Base-by-base conservation (phyloP, 2,113 vertebrate genomes). In the Tylochromis polylepis region DNA sequence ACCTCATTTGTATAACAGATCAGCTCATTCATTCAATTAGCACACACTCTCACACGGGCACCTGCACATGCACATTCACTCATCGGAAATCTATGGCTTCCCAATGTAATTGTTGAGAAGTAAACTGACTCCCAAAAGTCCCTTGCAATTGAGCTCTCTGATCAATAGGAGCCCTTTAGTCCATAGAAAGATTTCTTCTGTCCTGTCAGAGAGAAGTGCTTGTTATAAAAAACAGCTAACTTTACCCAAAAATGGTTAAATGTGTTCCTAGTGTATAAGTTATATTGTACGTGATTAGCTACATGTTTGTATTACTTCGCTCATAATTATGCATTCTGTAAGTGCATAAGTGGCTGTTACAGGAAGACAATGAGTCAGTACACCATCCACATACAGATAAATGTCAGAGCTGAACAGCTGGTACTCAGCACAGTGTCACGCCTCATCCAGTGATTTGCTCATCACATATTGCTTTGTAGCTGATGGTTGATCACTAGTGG, bases 1-100 rank as follows among this genome's bases (percentile, higher is more conserved):
- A 98, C 96, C 94, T 97, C 85, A 95, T 98, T 98, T 96, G 89
- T 87, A 70, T 91, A 92, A 96, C 95, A 96, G 96, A 97, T 97
- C 95, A 95, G 96, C 95, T 95, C 95, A 90, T 87, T 96, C 95
- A 97, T 97, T 96, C 86, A 95, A 97, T 98, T 97, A 96, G 82
- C 57, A 89, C 79, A 91, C 89, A 91, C 82, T 79, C 84, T 36
- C 90, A 84, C 92, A 91, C 91, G 8, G 55, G n/a, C 60, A 85
- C 79, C 79, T 80, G 79, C 59, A 55, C 70, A 88, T 43, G 51
- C 78, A 88, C 81, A 81, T 57, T 65, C 81, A 86, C 62, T 59
- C 90, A 92, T 83, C 78, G 41, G 22, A 87, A 93, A 90, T 91
- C 92, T 8, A 87, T 92, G 88, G 49, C 86, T 55, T 82, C 85